phyloP scores from a whole-genome alignment of 2,888 invertebrate species.

The Coecobrya sp. region DNA sequence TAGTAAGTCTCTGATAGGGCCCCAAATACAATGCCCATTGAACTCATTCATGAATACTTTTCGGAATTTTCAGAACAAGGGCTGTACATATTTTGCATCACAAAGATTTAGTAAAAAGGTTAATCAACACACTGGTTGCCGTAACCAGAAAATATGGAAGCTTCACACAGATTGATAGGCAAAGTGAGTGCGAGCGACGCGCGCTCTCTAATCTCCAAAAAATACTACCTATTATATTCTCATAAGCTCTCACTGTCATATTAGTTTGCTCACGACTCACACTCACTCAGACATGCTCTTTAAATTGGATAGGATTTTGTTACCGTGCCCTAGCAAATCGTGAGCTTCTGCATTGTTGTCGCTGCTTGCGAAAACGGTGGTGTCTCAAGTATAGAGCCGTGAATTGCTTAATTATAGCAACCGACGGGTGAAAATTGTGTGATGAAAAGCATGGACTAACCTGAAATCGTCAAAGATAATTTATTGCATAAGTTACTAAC shows the following conservation, averaged over 20 bases:
- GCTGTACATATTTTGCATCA: background rate
- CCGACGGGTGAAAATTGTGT: constrained; percentile 15
- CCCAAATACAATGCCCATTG: too few species aligned
- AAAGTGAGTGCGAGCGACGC: background rate
- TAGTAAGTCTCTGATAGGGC: too few species aligned
- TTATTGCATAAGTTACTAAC: constrained; percentile 57
- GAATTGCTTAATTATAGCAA: constrained; percentile 63
- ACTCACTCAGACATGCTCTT: too few species aligned
- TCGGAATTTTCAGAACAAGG: background rate
- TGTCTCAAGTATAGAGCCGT: constrained; percentile 19
- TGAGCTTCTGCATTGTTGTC: background rate
- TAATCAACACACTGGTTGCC: background rate
- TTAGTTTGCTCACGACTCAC: too few species aligned
- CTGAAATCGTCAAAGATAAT: constrained; percentile 56
- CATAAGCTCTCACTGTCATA: background rate
- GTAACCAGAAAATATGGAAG: background rate
- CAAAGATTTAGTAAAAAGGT: background rate
- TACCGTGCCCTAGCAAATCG: background rate
- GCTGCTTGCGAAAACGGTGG: constrained; percentile 2
- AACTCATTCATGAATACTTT: too few species aligned
- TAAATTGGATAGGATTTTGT: background rate
- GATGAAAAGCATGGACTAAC: constrained; percentile 31
- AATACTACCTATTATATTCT: constrained; percentile 7
- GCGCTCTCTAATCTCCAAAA: constrained; percentile 10
- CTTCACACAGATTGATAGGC: background rate